Percentiles rank a stretch among this genome's conserved stretches.
phyloP scores from a whole-genome alignment of 2,113 vertebrate species.

The Tachuris rubrigastra region DNA sequence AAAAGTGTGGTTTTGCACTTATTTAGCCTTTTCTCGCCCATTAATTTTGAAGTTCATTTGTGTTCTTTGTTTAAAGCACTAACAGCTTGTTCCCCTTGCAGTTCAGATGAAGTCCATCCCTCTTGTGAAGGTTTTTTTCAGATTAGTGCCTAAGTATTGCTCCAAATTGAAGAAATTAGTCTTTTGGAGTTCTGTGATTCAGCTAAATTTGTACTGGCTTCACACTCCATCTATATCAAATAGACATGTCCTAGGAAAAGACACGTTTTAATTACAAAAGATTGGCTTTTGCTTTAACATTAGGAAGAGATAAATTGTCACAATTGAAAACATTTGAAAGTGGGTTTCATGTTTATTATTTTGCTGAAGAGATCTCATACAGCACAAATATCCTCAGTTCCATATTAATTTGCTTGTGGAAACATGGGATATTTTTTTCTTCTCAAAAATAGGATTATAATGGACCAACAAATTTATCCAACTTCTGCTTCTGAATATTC shows the following conservation, averaged over 20 bases:
- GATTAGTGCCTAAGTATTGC: not conserved
- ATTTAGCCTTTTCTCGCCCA: not conserved
- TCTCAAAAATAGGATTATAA: not conserved
- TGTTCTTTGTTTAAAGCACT: not conserved
- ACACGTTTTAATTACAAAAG: not conserved
- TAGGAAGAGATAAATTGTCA: not conserved
- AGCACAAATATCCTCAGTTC: not conserved
- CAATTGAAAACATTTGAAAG: not conserved
- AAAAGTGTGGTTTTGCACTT: not conserved
- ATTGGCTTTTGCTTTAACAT: not conserved
- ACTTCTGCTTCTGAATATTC: not conserved
- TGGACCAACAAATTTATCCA: not conserved
- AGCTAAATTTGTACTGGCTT: not conserved
- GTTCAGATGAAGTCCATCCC: not conserved
- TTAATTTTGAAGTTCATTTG: not conserved
- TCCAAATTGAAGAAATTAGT: not conserved
- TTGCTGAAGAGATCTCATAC: not conserved
- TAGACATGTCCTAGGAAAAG: not conserved
- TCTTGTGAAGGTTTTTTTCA: not conserved
- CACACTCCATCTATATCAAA: not conserved
- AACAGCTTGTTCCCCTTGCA: not conserved
- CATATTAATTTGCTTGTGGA: not conserved
- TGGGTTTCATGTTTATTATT: not conserved
- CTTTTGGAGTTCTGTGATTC: not conserved
- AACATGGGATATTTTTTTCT: not conserved